Evolutionary conservation across 1,140 invertebrate species (phyloP).

Genomic region (Planococcus citri): DNA sequence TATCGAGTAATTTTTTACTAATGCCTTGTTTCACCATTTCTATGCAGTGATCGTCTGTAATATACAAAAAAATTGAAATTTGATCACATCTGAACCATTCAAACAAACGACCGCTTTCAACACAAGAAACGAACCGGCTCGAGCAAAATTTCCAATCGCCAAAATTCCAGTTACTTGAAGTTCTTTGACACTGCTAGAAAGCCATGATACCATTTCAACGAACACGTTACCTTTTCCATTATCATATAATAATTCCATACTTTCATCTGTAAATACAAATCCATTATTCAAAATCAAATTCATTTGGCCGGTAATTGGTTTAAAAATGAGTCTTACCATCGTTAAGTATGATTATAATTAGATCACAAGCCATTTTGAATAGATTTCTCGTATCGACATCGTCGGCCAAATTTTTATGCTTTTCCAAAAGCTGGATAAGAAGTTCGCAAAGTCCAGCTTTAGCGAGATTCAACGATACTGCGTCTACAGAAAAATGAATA

Average conservation of each 20-base stretch:
- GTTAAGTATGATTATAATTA: slow-evolving; percentile 68
- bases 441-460: slow-evolving; percentile 59
- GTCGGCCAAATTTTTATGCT: slow-evolving; percentile 45
- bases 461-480: slow-evolving; percentile 60
- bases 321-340: slow-evolving; percentile 48
- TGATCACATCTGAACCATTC: too few relatives aligned
- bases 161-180: slow-evolving; percentile 66
- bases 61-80: not conserved
- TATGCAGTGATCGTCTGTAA: slow-evolving; percentile 60
- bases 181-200: slow-evolving; percentile 57
- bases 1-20: slow-evolving; percentile 54
- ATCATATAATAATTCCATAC: slow-evolving; percentile 66
- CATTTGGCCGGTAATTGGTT: too few relatives aligned
- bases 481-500: slow-evolving; percentile 43
- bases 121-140: slow-evolving; percentile 44
- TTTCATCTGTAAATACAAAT: slow-evolving; percentile 59
- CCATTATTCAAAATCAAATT: slow-evolving; percentile 10
- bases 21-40: slow-evolving; percentile 67
- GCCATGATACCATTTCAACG: slow-evolving; percentile 57
- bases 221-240: slow-evolving; percentile 59
- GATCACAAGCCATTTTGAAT: slow-evolving; percentile 70
- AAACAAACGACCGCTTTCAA: too few relatives aligned
- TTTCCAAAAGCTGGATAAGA: slow-evolving; percentile 58
- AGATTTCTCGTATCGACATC: slow-evolving; percentile 56
- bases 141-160: slow-evolving; percentile 78